These are phyloP conservation scores for Encarsia formosa DNA, from an alignment of 2,888 invertebrate genomes.

Conservation along the genomic window DNA sequence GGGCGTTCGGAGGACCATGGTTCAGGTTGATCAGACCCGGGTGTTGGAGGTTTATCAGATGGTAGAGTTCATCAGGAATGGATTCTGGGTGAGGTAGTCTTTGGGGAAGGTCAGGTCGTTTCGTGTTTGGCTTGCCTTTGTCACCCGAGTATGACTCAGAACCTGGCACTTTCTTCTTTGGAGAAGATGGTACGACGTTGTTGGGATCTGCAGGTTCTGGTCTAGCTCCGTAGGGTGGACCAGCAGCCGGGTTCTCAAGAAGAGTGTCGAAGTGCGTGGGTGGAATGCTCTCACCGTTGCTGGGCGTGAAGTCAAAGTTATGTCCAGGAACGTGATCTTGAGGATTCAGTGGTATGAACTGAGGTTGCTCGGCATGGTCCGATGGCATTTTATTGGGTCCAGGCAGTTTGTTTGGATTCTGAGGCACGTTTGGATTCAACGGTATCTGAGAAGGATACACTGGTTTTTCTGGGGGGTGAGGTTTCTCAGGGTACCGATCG, in stretches of 20 bases:
- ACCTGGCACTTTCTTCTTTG: conserved; percentile 36
- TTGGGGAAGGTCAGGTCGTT: conserved; percentile 12
- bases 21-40: conserved; percentile 42
- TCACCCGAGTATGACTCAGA: conserved; percentile 28
- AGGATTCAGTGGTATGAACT: conserved; percentile 38
- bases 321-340: too few relatives aligned
- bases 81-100: conserved; percentile 3
- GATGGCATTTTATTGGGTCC: conserved; percentile 17
- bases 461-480: conserved; percentile 15
- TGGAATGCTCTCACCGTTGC: conserved; percentile 38
- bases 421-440: conserved; percentile 26
- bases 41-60: conserved; percentile 44
- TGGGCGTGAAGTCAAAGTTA: conserved; percentile 35
- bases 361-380: conserved; percentile 37
- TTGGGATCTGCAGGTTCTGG: conserved; percentile 40
- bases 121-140: conserved; percentile 27
- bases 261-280: conserved; percentile 34
- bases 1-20: conserved; percentile 34
- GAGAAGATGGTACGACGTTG: conserved; percentile 31
- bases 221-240: conserved; percentile 38
- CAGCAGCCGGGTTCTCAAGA: conserved; percentile 35
- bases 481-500: conserved; percentile 37
- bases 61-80: conserved; percentile 42
- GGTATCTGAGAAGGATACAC: conserved; percentile 1
- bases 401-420: conserved; percentile 34